phyloP scores from a whole-genome alignment of 1,140 invertebrate species.

The Diuraphis noxia region DNA sequence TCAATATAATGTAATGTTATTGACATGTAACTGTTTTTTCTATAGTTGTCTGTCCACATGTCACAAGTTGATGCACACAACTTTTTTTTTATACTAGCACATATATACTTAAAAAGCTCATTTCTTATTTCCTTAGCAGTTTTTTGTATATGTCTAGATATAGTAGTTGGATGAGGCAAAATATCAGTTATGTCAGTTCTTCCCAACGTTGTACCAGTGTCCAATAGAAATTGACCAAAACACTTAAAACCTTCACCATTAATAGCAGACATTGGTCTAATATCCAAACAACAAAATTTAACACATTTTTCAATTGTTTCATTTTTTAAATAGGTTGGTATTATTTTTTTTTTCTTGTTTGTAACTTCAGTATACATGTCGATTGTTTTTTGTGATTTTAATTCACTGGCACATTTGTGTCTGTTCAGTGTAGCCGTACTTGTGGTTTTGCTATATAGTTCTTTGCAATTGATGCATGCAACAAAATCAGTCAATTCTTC shows the following conservation, averaged over 20 bases:
- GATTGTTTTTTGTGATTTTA: neutral
- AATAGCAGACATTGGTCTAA: conserved; percentile 6
- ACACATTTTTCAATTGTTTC: neutral
- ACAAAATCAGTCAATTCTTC: neutral
- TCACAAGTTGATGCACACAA: neutral
- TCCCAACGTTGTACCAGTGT: neutral
- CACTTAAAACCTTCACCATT: neutral
- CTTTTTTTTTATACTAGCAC: neutral
- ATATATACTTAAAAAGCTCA: neutral
- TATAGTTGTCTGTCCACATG: neutral
- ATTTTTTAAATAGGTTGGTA: neutral
- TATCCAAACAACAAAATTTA: conserved; percentile 3
- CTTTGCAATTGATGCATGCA: neutral
- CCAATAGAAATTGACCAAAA: neutral
- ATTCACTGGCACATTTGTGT: neutral
- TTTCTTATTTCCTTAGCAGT: neutral
- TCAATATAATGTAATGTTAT: neutral
- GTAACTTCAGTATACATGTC: neutral
- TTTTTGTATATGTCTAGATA: neutral
- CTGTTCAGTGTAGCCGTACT: neutral
- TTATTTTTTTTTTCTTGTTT: neutral
- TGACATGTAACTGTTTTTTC: neutral
- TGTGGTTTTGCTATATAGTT: neutral
- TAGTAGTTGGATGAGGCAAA: neutral
- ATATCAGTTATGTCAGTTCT: neutral